These are phyloP conservation scores for Phrynocephalus vlangalii DNA, from an alignment of 2,797 vertebrate genomes.

Conservation along the genomic window DNA sequence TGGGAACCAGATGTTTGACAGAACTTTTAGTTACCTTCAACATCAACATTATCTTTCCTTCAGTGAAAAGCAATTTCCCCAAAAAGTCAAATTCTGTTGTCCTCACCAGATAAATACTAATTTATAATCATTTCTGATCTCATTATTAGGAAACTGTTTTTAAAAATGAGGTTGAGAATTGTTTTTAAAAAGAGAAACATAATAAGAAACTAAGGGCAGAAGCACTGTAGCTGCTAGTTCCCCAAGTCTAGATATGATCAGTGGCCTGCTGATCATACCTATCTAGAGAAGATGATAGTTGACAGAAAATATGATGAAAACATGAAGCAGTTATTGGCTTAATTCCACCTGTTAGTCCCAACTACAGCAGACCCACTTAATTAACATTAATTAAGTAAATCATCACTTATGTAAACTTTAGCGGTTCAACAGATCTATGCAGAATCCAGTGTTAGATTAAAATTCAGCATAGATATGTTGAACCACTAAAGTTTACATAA, in stretches of 20 bases:
- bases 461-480: no score
- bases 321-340: neutral
- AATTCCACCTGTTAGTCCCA: no score
- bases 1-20: conserved; percentile 72
- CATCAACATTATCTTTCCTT: conserved; percentile 53
- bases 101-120: conserved; percentile 35
- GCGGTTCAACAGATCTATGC: neutral
- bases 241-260: neutral
- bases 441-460: neutral
- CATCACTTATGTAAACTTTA: no score
- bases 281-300: conserved; percentile 30
- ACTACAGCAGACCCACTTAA: no score
- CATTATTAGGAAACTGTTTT: conserved; percentile 2
- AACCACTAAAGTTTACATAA: no score
- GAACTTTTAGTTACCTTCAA: conserved; percentile 63
- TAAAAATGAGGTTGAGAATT: conserved; percentile 1
- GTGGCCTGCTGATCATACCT: neutral
- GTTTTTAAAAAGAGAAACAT: neutral
- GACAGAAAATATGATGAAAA: conserved; percentile 50
- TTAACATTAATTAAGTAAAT: no score
- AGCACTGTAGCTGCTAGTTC: neutral
- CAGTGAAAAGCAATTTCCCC: neutral
- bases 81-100: conserved; percentile 46
- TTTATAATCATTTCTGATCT: neutral
- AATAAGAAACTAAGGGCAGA: neutral